Evolutionary conservation across 2,888 invertebrate species (phyloP).

Genomic region (Xanthorhoe designata): DNA sequence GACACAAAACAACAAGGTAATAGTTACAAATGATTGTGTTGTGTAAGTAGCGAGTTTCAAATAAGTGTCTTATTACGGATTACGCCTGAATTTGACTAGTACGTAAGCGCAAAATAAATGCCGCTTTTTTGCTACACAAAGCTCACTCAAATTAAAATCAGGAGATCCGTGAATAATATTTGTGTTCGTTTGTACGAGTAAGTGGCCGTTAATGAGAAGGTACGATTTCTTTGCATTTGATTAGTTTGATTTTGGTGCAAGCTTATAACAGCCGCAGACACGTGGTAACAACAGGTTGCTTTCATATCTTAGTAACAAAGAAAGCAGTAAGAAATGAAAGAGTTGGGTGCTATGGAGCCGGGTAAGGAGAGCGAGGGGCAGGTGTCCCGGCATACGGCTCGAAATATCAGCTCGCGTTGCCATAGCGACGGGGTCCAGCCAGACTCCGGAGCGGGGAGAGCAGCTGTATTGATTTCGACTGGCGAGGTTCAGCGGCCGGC

Average conservation of each 20-base stretch:
- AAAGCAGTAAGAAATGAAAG: constrained; percentile 47
- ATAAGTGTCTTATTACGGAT: no score
- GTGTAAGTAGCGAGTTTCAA: no score
- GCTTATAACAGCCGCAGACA: constrained; percentile 27
- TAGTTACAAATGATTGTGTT: no score
- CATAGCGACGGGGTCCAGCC: constrained; percentile 76
- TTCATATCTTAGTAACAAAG: constrained; percentile 46
- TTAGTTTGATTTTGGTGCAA: neutral
- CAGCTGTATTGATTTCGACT: constrained; percentile 87
- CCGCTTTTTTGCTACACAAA: no score
- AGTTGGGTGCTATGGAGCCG: constrained; percentile 38
- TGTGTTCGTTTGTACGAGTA: no score
- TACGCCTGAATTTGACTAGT: neutral
- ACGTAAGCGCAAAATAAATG: no score
- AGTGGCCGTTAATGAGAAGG: neutral
- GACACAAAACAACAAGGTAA: no score
- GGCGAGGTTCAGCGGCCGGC: constrained; percentile 78
- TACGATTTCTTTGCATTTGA: neutral
- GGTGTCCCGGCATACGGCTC: constrained; percentile 45
- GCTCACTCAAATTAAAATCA: no score
- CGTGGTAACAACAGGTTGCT: constrained; percentile 63
- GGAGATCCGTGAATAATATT: no score
- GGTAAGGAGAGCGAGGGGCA: constrained; percentile 34
- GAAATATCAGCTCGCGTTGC: constrained; percentile 71
- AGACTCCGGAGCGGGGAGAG: constrained; percentile 75